phyloP scores from a whole-genome alignment of 2,113 vertebrate species.

The Callipepla californica region DNA sequence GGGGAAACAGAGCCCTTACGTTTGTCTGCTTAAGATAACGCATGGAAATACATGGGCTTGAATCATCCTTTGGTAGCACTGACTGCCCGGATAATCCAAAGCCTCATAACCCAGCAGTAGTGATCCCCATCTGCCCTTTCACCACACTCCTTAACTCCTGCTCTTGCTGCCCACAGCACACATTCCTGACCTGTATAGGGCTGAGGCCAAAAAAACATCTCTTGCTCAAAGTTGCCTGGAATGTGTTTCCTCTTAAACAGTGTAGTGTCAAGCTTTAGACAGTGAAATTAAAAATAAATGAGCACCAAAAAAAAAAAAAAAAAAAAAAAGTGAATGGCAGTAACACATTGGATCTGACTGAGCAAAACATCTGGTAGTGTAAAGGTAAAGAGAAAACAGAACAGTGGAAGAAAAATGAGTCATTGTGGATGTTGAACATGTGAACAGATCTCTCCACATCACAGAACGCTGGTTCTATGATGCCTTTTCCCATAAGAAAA shows the following conservation, averaged over 20 bases:
- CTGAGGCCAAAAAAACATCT: background rate
- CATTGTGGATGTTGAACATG: rapidly evolving
- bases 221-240: background rate
- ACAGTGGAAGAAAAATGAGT: background rate
- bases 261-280: background rate
- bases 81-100: background rate
- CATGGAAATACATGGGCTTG: background rate
- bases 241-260: background rate
- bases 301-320: background rate
- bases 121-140: background rate
- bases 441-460: background rate
- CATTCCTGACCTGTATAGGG: background rate
- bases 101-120: background rate
- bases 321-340: background rate
- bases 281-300: background rate
- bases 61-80: background rate
- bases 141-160: background rate
- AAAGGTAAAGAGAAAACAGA: background rate
- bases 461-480: background rate
- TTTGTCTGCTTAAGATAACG: background rate
- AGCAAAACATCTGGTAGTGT: background rate
- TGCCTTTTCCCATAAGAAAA: background rate
- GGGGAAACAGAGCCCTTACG: background rate
- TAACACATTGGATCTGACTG: background rate
- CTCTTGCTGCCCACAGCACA: background rate